Conservation (phyloP, 2,113 vertebrate species). For the Uria lomvia region DNA sequence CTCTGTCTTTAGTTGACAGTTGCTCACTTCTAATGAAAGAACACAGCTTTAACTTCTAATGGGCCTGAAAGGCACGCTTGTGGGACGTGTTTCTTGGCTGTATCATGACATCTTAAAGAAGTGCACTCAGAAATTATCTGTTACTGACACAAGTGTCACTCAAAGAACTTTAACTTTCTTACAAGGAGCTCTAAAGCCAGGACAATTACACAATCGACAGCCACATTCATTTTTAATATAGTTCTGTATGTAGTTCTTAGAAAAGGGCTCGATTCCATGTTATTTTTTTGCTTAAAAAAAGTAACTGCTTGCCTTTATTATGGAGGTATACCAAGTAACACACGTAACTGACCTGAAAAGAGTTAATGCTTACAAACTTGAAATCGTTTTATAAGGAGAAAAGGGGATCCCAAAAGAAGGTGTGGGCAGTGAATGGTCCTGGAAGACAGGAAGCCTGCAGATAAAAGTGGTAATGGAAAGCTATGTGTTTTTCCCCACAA, state of each 20-base stretch:
- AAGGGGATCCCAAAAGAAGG: too few relatives aligned
- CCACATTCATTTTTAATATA: background rate
- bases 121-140: background rate
- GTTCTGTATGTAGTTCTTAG: background rate
- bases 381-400: background rate
- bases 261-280: background rate
- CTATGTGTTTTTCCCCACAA: accelerated
- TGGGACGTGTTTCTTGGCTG: background rate
- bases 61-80: background rate
- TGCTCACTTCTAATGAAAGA: background rate
- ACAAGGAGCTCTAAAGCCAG: background rate
- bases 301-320: background rate
- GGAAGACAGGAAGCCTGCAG: background rate
- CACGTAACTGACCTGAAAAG: background rate
- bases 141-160: background rate
- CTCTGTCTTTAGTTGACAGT: background rate
- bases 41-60: background rate
- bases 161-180: background rate
- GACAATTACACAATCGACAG: background rate
- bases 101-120: background rate
- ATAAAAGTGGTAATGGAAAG: background rate
- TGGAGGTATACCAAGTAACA: background rate
- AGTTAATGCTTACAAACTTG: background rate
- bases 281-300: background rate
- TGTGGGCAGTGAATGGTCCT: background rate